phyloP scores from a whole-genome alignment of 2,113 vertebrate genomes.

The Oncorhynchus gorbuscha region DNA sequence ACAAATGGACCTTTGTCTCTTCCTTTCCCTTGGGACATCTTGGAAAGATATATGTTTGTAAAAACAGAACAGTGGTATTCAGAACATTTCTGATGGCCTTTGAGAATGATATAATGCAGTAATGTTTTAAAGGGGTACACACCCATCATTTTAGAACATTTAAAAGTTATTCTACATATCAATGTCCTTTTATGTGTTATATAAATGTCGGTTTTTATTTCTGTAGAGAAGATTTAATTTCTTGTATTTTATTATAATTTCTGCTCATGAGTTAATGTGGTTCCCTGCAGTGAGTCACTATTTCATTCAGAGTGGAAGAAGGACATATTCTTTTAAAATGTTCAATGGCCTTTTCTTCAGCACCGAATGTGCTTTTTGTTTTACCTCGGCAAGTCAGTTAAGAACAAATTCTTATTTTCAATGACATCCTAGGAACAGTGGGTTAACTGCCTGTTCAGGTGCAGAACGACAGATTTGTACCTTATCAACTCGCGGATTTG shows the following conservation, averaged over 20 bases:
- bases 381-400: not conserved
- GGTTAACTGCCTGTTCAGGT: no score
- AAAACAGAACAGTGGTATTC: not conserved
- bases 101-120: conserved; percentile 38
- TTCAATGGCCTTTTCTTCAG: conserved; percentile 67
- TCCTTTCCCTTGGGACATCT: conserved; percentile 16
- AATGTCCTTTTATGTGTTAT: conserved; percentile 45
- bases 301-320: not conserved
- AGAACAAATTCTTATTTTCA: no score
- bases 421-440: no score
- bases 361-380: conserved; percentile 67
- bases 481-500: no score
- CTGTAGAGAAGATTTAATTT: conserved; percentile 21
- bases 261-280: no score
- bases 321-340: conserved; percentile 25
- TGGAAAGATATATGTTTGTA: not conserved
- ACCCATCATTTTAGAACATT: conserved; percentile 1
- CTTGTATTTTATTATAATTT: no score
- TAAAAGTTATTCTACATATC: conserved; percentile 36
- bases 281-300: no score
- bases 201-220: conserved; percentile 39
- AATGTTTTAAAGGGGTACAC: conserved; percentile 45
- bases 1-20: conserved; percentile 2
- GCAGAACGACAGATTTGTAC: no score
- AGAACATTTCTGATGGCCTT: conserved; percentile 18